Base-by-base conservation (phyloP, 1,140 invertebrate species). In the Neodiprion fabricii region DNA sequence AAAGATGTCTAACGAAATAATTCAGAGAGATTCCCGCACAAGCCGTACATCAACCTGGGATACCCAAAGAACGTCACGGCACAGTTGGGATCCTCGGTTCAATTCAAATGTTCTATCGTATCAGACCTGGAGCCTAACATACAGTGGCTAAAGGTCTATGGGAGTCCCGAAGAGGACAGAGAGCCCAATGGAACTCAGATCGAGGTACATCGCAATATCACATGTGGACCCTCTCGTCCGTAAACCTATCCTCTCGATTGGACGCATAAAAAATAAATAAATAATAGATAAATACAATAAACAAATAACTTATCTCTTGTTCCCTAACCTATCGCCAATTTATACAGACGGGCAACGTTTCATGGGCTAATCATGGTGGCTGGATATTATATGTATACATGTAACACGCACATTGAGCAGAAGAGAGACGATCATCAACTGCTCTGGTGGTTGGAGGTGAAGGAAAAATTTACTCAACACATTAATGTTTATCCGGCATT, bases 41-140 rank as follows among this genome's bases (percentile, higher is more conserved):
- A 92, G 83, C 95, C 95, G 47, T 94, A 95, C 82, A 94, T 95
- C 80, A 93, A 92, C 83, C 92, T 92, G 77, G 94, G 92, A 21
- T 95, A 92, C 87, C 94, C 94, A 28, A 91, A 92, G 76, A 97
- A 97, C 85, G 87, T 92, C 77, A 97, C 95, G 1, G 93, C 91
- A 14, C 77, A 92, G 73, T 89, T 94, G 8, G 93, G 95, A 82
- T 90, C 91, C 23, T 93, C 90, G n/a, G 94, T 92, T 28, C 87
- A 79, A 47, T 92, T 97, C 78, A 90, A 92, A 77, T 97, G 95
- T 87, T 92, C 91, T 50, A 88, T 89, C 76, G 89, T 95, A 2
- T 93, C 93, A 7, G 95, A 96, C 83, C 85, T 95, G 70, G 94
- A 95, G 81, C 93, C 95, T 1, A 91, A 90, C 77, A 89, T 96